phyloP scores from a whole-genome alignment of 2,797 vertebrate species.

The Bradypodion ventrale region DNA sequence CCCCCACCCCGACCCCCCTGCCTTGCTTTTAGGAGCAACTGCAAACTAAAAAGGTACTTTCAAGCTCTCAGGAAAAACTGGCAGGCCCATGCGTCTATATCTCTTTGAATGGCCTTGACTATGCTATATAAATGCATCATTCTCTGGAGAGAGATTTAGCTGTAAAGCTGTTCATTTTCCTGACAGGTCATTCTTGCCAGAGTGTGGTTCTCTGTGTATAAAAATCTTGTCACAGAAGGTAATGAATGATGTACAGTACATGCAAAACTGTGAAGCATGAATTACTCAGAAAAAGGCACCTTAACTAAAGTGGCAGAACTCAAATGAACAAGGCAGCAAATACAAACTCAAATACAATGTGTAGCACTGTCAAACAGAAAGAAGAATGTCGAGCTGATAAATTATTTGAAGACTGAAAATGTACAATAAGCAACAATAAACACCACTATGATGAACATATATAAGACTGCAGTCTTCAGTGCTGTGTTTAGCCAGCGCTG shows the following conservation, averaged over 20 bases:
- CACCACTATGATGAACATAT: slow-evolving; percentile 44
- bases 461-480: slow-evolving; percentile 43
- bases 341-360: slow-evolving; percentile 30
- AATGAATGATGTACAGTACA: slow-evolving; percentile 60
- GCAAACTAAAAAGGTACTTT: neutral
- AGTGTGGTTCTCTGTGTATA: slow-evolving; percentile 60
- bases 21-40: neutral
- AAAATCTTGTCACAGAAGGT: slow-evolving; percentile 70
- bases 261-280: slow-evolving; percentile 55
- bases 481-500: neutral
- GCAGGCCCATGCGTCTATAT: neutral
- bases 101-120: neutral
- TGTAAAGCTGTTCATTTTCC: slow-evolving; percentile 67
- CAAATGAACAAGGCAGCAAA: slow-evolving; percentile 25
- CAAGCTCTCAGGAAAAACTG: neutral
- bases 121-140: slow-evolving; percentile 62
- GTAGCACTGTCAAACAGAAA: slow-evolving; percentile 15
- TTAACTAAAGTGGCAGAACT: slow-evolving; percentile 60
- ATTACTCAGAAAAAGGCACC: slow-evolving; percentile 58
- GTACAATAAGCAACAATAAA: slow-evolving; percentile 55
- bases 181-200: slow-evolving; percentile 69
- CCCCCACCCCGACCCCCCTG: too few relatives aligned
- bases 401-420: slow-evolving; percentile 43
- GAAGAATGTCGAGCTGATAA: slow-evolving; percentile 17
- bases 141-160: slow-evolving; percentile 61